These are phyloP conservation scores for Drosophila fungiperda DNA, from an alignment of 2,888 invertebrate genomes.

Conservation along the genomic window DNA sequence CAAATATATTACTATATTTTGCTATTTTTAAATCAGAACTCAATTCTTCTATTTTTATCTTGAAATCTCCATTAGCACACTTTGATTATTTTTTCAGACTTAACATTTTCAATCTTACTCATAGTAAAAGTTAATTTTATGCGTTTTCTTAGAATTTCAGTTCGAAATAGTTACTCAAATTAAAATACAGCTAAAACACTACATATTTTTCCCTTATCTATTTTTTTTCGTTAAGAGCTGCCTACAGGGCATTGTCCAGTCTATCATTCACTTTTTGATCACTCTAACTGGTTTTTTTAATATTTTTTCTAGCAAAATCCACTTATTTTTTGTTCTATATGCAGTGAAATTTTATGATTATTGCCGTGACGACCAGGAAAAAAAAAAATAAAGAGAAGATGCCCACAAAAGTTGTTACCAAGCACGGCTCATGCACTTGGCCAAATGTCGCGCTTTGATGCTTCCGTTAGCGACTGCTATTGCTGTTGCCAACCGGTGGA, in stretches of 20 bases:
- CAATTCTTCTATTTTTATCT: not conserved
- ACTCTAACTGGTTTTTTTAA: constrained; percentile 8
- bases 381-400: constrained; percentile 14
- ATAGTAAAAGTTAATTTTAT: not conserved
- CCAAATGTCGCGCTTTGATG: constrained; percentile 74
- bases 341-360: constrained; percentile 78
- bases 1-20: not conserved
- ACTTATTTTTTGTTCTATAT: constrained; percentile 71
- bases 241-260: not conserved
- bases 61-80: not conserved
- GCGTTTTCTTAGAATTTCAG: not conserved
- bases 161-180: not conserved
- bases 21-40: not conserved
- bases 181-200: not conserved
- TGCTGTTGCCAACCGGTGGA: not conserved
- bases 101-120: not conserved
- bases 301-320: constrained; percentile 1
- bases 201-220: not conserved
- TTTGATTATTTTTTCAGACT: not conserved
- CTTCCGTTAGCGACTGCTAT: constrained; percentile 47
- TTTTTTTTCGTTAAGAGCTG: not conserved
- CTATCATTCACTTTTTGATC: not conserved
- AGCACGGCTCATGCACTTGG: constrained; percentile 35
- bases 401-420: constrained; percentile 47
- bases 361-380: constrained; percentile 50